These are phyloP conservation scores for Listronotus oregonensis DNA, from an alignment of 1,140 invertebrate species.

Conservation along the genomic window DNA sequence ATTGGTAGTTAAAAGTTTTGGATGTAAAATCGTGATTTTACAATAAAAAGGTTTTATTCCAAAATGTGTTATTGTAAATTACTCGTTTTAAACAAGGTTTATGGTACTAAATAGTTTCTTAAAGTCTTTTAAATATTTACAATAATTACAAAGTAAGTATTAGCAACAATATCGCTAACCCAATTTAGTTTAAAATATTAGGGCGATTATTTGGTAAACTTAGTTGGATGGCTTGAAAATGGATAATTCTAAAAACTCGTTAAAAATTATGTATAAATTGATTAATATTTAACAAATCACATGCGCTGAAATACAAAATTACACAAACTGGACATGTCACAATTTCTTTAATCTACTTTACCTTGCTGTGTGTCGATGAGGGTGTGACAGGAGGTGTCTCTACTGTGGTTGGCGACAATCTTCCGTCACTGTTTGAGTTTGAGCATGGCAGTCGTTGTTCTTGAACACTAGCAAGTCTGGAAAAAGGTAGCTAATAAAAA, in stretches of 20 bases:
- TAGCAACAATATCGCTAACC: too few species aligned
- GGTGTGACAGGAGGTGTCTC: slow-evolving; percentile 68
- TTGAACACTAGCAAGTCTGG: slow-evolving; percentile 90
- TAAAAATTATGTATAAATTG: slow-evolving; percentile 38
- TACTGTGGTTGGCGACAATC: slow-evolving; percentile 65
- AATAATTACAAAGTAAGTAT: too few species aligned
- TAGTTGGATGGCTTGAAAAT: slow-evolving; percentile 4
- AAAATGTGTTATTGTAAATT: too few species aligned
- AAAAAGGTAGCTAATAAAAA: slow-evolving; percentile 37
- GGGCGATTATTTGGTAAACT: too few species aligned
- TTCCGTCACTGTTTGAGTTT: slow-evolving; percentile 66
- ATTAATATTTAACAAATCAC: slow-evolving; percentile 21
- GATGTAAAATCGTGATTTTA: too few species aligned
- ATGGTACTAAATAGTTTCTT: too few species aligned
- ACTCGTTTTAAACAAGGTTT: too few species aligned
- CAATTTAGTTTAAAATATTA: too few species aligned
- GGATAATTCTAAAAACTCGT: neutral
- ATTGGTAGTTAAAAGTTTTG: too few species aligned
- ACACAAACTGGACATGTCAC: slow-evolving; percentile 1
- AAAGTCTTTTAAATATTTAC: too few species aligned
- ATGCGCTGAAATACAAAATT: slow-evolving; percentile 43
- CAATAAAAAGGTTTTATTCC: too few species aligned
- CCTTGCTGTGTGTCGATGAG: slow-evolving; percentile 72
- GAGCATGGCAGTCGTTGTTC: slow-evolving; percentile 81
- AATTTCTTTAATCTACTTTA: slow-evolving; percentile 49